A percentile compares a stretch with the other conserved stretches of the same genome.
Conservation (phyloP, 2,113 vertebrate genomes). For the Grallaria varia region DNA sequence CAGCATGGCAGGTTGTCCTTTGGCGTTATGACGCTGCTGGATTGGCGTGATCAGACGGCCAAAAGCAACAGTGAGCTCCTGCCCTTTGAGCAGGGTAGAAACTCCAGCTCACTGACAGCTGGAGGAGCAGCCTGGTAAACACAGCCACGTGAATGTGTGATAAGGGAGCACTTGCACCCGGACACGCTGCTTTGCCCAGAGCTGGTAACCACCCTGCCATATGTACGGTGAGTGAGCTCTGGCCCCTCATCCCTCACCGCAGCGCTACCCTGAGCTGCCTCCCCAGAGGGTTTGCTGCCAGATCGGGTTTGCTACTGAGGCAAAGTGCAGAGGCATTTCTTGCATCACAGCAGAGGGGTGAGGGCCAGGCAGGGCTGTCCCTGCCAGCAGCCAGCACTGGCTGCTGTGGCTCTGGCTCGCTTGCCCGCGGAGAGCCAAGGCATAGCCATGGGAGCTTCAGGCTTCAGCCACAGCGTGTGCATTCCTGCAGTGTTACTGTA, state of each 20-base stretch:
- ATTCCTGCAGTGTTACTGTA: not conserved
- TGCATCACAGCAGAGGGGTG: not conserved
- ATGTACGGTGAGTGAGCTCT: fast-evolving
- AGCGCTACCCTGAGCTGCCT: not conserved
- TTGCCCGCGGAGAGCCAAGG: not conserved
- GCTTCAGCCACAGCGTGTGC: not conserved
- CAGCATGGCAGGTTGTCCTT: fast-evolving
- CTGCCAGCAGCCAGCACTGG: not conserved
- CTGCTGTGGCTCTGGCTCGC: not conserved
- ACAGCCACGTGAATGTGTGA: not conserved
- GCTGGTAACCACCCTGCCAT: not conserved
- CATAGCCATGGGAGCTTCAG: not conserved
- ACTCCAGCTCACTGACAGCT: not conserved
- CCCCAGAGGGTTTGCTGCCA: not conserved
- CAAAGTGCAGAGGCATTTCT: not conserved
- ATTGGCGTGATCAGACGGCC: not conserved
- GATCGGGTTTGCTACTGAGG: not conserved
- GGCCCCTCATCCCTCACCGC: not conserved
- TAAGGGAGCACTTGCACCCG: not conserved
- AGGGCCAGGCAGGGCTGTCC: not conserved
- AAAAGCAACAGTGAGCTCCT: not conserved
- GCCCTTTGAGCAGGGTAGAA: not conserved
- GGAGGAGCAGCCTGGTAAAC: not conserved
- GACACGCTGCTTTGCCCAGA: not conserved
- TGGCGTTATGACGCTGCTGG: fast-evolving